Evolutionary conservation across 1,140 invertebrate genomes (phyloP), one percentile per base, ranked within the genome.

Genomic region (Rhynchophorus ferrugineus): DNA sequence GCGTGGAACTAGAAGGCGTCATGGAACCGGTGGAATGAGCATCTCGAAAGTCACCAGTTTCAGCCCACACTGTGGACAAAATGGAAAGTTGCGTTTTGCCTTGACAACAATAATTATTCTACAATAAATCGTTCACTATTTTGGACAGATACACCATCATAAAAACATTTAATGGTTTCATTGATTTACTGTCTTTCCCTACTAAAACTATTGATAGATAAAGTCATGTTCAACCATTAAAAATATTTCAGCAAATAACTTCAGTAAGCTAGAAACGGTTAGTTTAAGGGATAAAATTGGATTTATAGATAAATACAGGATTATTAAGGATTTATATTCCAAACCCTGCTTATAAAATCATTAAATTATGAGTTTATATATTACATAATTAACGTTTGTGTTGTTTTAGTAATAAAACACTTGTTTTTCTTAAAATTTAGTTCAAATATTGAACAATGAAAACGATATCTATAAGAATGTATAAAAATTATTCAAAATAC

Each of bases 41-140:
- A 60, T 88, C 86, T 58, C 86, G 76, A 70, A 88, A 89, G 73
- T 89, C 86, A 52, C 82, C 84, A 24, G 82, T 83, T 71, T 88
- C 85, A 47, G 87, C 85, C 85, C 85, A 89, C 69, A 89, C 87
- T 89, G 77, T 61, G 81, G 21, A 84, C 70, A 76, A 67, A 78
- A 75, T 61, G 64, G 63, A 70, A 69, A 61, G 59, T 66, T 66
- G 64, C 64, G 61, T 57, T 55, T 20, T 46, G 56, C 54, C 48
- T 37, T 38, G n/a, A 14, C 16, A n/a, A 35, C 29, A 43, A 43
- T 20, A 43, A 38, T 7, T 13, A 38, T 38, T 38, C 11, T 38
- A 17, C 6, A 6, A 29, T 29, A 29, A 29, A 5, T 29, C 24
- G 24, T 6, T 29, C 11, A 29, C 24, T 6, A 29, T 29, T 29